Evolutionary conservation across 2,888 invertebrate genomes (phyloP), one percentile per base, ranked within the genome.

Genomic region (Sericinus montela): DNA sequence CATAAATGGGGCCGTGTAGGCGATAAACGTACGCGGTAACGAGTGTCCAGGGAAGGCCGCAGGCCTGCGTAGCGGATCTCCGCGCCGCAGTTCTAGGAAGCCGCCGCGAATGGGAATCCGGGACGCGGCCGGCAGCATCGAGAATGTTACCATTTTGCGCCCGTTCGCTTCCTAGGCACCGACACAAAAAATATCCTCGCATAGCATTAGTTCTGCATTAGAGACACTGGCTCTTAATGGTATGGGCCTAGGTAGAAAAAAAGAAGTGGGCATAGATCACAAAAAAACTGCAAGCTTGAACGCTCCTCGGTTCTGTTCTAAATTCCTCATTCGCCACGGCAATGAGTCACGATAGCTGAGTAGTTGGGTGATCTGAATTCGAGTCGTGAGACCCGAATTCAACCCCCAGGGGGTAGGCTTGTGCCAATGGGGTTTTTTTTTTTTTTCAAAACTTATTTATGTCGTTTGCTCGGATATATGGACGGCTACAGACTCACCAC

Each of bases 1-100:
- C 74, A 80, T 58, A 70, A 75, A 19, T 81, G 78, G 76, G 74
- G 75, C 72, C 68, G 59, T 76, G 75, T 74, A 80, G 81, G 80
- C 76, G 76, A 70, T 69, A 67, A 66, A 62, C 67, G 64, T 63
- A 65, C 65, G 42, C 67, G 65, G 65, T 59, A 61, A 60, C 63
- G 50, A 69, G 67, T 66, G 68, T 67, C 69, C 74, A 56, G 58
- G 60, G 62, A 64, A 60, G 64, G 65, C 59, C 59, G 56, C 51
- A 51, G 57, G 45, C 45, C 40, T 52, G 43, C 54, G 62, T 79
- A 76, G 76, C 79, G 82, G 82, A 69, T 71, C 75, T 69, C 39
- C 63, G 52, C 57, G 66, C 43, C 60, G 52, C 58, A 56, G 58
- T 86, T 85, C 85, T 75, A 61, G 68, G 86, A 84, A 86, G 58